Evolutionary conservation across 2,888 invertebrate species (phyloP), one percentile per base, ranked within the genome.

Genomic region (Metacarcinus magister): DNA sequence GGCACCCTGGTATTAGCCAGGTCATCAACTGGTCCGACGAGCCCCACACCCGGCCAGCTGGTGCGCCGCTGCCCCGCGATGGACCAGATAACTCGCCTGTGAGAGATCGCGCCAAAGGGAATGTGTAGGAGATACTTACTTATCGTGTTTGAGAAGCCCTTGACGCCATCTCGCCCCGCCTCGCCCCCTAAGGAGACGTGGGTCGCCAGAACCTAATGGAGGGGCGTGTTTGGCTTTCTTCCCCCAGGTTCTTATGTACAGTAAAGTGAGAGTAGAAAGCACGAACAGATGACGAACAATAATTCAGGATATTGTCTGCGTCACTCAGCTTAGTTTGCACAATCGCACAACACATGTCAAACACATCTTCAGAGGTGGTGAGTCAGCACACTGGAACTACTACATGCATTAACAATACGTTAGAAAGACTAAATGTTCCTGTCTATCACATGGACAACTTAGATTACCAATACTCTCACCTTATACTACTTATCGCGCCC

Each of bases 1-100:
- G 82, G 82, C 82, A 82, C 82, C 82, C 82, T 82, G 82, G 32
- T 82, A 82, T 82, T 82, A 82, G 82, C 82, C 82, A 32, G 82
- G 32, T 82, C 82, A 82, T 82, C 82, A 82, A 82, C 32, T 82
- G 28, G 82, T 82, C 82, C 32, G 32, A 13, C 82, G 82, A 82
- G 32, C 32, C 13, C 82, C 82, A 82, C 82, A 82, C 82, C 82
- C 82, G 82, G 82, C 32, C 82, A 82, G 82, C 32, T 82, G 32
- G 82, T 82, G 82, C 82, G 67, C 82, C 32, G 82, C 82, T 82
- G 32, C 32, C 82, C 82, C 82, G 82, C 82, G 32, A 82, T 82
- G 82, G 82, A 32, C 82, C 82, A 82, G 82, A 82, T 82, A 82
- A 82, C 32, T 82, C 82, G 82, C 8, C 82, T 5, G 82, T 82